Conservation (phyloP, 2,888 invertebrate genomes). For the Ichneumon xanthorius region DNA sequence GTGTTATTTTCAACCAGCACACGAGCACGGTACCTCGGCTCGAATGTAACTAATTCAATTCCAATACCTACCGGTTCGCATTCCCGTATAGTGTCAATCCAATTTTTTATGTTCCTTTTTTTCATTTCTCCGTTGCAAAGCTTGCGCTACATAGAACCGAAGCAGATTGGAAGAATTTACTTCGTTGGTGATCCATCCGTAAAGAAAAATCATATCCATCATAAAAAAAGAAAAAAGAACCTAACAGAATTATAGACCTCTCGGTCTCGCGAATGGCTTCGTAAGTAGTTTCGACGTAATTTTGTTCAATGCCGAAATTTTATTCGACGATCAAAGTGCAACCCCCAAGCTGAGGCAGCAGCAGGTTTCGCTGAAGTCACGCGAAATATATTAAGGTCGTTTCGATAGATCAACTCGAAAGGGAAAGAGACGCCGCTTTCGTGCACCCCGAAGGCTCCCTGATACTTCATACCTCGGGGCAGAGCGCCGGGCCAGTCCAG, state of each 20-base stretch:
- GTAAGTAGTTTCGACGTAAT: constrained; percentile 22
- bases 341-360: background rate
- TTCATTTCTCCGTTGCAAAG: background rate
- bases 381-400: constrained; percentile 50
- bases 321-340: constrained; percentile 45
- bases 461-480: background rate
- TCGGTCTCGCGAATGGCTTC: background rate
- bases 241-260: background rate
- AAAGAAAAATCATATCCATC: constrained; percentile 13
- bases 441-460: constrained; percentile 15
- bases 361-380: constrained; percentile 36
- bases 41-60: constrained; percentile 23
- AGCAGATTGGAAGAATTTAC: constrained; percentile 8
- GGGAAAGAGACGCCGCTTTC: constrained; percentile 18
- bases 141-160: background rate
- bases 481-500: constrained; percentile 14
- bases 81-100: background rate
- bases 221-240: background rate
- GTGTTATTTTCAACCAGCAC: background rate
- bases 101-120: constrained; percentile 8
- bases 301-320: constrained; percentile 40
- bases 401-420: constrained; percentile 32
- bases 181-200: background rate
- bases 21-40: constrained; percentile 9
- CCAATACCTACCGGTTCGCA: constrained; percentile 1